phyloP scores from a whole-genome alignment of 2,797 vertebrate genomes.

The Centropyge bicolor region DNA sequence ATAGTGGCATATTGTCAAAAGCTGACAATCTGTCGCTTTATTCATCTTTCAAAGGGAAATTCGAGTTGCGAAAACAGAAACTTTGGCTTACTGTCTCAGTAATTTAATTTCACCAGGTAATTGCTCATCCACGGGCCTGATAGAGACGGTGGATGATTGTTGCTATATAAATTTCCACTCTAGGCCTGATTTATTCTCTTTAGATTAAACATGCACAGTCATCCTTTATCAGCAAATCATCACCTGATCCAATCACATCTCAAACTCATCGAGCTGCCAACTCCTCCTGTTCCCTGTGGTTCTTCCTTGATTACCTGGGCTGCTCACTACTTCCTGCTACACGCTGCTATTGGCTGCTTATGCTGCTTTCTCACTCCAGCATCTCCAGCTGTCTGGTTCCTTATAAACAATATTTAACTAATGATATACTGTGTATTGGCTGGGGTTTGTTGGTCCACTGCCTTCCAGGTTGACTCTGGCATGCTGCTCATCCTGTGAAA shows the following conservation, averaged over 20 bases:
- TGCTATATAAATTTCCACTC: neutral
- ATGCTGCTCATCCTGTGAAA: neutral
- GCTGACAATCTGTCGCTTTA: constrained; percentile 40
- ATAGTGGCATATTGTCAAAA: constrained; percentile 26
- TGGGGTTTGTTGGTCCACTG: neutral
- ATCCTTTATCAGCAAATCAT: neutral
- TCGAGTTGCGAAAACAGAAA: neutral
- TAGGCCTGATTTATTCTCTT: neutral
- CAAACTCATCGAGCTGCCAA: constrained; percentile 13
- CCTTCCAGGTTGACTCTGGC: neutral
- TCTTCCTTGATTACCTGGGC: constrained; percentile 15
- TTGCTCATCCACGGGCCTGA: neutral
- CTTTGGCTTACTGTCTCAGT: neutral
- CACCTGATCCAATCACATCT: constrained; percentile 19
- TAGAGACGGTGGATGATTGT: neutral
- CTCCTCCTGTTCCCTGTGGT: neutral
- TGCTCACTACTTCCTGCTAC: constrained; percentile 32
- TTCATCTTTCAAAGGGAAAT: constrained; percentile 13
- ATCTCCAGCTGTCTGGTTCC: constrained; percentile 26
- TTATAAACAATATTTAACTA: neutral
- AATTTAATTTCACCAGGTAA: constrained; percentile 3
- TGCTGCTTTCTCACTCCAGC: constrained; percentile 3
- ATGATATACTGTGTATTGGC: neutral
- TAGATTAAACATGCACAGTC: constrained; percentile 24
- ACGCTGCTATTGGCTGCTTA: constrained; percentile 30